A percentile compares a stretch with the other conserved stretches of the same genome.
phyloP scores from a whole-genome alignment of 1,140 invertebrate genomes.

The Macrobrachium nipponense region DNA sequence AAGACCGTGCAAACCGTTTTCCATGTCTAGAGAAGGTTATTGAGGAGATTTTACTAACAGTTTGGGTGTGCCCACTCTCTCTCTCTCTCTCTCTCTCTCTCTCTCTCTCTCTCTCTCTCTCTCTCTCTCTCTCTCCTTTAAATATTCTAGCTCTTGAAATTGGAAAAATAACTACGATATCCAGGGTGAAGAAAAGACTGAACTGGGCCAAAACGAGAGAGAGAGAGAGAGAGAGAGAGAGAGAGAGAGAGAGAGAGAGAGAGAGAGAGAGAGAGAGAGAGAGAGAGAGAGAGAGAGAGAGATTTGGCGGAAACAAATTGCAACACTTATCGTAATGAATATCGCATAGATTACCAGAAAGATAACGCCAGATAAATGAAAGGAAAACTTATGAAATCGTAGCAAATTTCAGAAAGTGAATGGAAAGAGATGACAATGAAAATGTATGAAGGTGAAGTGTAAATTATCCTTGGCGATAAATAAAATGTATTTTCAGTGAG shows the following conservation, averaged over 20 bases:
- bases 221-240: not conserved
- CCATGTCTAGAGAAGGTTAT: no score
- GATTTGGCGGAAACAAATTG: not conserved
- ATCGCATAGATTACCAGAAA: not conserved
- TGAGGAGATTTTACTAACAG: no score
- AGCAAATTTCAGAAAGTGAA: no score
- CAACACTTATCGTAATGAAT: not conserved
- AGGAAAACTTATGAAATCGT: no score
- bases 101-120: conserved; percentile 18
- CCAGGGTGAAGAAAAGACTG: not conserved
- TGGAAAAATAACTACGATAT: not conserved
- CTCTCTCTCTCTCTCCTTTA: not conserved
- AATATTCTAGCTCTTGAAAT: not conserved
- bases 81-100: conserved; percentile 27
- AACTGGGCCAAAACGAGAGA: not conserved
- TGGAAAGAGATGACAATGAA: no score
- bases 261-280: not conserved
- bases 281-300: not conserved
- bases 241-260: not conserved
- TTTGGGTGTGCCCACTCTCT: not conserved
- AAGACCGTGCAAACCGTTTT: no score
- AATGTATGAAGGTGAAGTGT: no score
- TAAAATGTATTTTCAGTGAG: no score
- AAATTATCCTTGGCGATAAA: no score
- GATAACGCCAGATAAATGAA: not conserved